Percentiles rank a stretch among this genome's conserved stretches.
Evolutionary conservation across 2,113 vertebrate genomes (phyloP).

Genomic region (Glareola pratincola): DNA sequence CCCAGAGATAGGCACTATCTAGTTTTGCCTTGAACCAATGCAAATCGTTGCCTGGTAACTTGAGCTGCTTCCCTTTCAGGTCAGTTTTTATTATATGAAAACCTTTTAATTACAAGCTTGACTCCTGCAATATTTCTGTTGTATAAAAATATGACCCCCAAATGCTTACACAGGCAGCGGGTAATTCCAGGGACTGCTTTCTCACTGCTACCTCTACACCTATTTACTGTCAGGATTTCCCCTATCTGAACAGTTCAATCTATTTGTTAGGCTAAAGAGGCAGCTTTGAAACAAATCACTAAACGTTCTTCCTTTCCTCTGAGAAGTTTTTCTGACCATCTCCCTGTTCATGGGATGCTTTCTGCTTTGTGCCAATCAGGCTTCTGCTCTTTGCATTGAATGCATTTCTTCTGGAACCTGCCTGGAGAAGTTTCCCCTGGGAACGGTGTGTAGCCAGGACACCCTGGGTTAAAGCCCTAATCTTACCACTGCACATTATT

Average conservation of each 20-base stretch:
- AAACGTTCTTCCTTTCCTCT: not conserved
- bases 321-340: not conserved
- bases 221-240: not conserved
- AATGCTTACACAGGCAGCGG: not conserved
- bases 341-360: not conserved
- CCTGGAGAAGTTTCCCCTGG: not conserved
- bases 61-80: conserved; percentile 7
- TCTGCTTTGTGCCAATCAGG: not conserved
- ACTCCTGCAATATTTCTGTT: conserved; percentile 5
- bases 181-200: not conserved
- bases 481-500: not conserved
- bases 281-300: not conserved
- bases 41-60: conserved; percentile 39
- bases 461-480: not conserved
- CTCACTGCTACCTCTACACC: not conserved
- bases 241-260: not conserved
- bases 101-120: conserved; percentile 31
- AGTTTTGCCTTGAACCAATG: conserved; percentile 42
- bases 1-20: conserved; percentile 5
- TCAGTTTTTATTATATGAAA: conserved; percentile 35
- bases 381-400: not conserved
- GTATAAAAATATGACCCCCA: conserved; percentile 2
- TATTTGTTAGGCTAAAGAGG: not conserved
- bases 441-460: not conserved
- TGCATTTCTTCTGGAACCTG: not conserved